Conservation (phyloP, 2,888 invertebrate genomes). For the Sinodicranocentrus sp. region DNA sequence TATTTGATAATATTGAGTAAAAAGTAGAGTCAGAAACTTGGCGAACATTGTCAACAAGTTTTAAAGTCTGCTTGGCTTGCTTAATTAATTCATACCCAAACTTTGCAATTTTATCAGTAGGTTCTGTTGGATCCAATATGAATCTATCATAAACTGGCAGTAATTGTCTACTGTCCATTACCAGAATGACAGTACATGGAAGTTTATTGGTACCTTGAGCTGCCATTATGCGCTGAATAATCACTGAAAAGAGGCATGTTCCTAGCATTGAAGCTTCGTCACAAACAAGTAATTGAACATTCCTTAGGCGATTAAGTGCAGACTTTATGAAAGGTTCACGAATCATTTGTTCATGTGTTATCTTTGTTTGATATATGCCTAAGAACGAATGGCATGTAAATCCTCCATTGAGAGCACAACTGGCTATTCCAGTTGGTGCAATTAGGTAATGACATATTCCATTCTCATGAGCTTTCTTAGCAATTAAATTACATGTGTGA, state of each 20-base stretch:
- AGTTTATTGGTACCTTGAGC: neutral
- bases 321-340: neutral
- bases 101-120: neutral
- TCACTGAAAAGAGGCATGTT: neutral
- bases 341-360: neutral
- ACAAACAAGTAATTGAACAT: neutral
- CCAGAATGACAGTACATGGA: neutral
- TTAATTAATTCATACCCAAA: neutral
- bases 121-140: neutral
- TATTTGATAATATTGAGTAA: no score
- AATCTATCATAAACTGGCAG: neutral
- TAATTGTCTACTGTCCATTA: neutral
- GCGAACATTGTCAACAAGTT: no score
- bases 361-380: neutral
- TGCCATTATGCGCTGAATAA: neutral
- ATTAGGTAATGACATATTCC: neutral
- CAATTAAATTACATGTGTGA: neutral
- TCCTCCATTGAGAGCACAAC: neutral
- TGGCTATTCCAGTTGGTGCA: neutral
- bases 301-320: neutral
- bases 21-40: no score
- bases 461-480: neutral
- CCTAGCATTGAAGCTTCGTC: neutral
- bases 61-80: neutral
- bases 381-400: neutral